phyloP scores from a whole-genome alignment of 2,888 invertebrate genomes.

The Caenorhabditis parvicauda region DNA sequence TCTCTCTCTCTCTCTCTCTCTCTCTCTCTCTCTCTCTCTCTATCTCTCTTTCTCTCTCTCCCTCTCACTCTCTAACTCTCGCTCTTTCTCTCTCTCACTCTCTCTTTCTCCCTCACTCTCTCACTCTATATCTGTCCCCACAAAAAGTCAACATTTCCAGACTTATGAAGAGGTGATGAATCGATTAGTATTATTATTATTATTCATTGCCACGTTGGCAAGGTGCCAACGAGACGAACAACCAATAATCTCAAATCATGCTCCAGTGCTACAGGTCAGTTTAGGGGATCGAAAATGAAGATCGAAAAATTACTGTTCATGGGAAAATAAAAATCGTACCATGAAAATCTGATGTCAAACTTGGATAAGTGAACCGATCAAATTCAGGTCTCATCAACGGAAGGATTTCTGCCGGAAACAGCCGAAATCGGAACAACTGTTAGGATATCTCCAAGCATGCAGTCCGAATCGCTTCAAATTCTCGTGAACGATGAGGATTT shows the following conservation, averaged over 20 bases:
- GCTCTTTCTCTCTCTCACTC: background rate
- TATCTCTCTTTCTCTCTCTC: background rate
- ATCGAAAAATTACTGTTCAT: background rate
- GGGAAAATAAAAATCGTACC: background rate
- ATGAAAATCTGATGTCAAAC: background rate
- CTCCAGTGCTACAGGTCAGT: slow-evolving; percentile 34
- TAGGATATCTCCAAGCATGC: slow-evolving; percentile 44
- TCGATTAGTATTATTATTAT: background rate
- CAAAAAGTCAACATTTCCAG: background rate
- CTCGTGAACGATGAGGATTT: slow-evolving; percentile 61
- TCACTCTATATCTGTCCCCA: background rate
- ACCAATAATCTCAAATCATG: slow-evolving; percentile 19
- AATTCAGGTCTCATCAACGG: slow-evolving; percentile 50
- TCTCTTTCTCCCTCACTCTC: slow-evolving; percentile 4
- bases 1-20: slow-evolving; percentile 4
- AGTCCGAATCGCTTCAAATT: slow-evolving; percentile 57
- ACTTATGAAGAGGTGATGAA: background rate
- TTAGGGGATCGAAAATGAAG: background rate
- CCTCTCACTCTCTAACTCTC: background rate
- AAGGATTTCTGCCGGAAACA: slow-evolving; percentile 57
- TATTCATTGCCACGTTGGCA: background rate
- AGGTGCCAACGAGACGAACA: slow-evolving; percentile 12
- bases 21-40: background rate
- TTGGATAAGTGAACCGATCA: background rate
- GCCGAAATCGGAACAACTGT: slow-evolving; percentile 60